Base-by-base conservation (phyloP, 1,140 invertebrate genomes). In the Atta colombica region DNA sequence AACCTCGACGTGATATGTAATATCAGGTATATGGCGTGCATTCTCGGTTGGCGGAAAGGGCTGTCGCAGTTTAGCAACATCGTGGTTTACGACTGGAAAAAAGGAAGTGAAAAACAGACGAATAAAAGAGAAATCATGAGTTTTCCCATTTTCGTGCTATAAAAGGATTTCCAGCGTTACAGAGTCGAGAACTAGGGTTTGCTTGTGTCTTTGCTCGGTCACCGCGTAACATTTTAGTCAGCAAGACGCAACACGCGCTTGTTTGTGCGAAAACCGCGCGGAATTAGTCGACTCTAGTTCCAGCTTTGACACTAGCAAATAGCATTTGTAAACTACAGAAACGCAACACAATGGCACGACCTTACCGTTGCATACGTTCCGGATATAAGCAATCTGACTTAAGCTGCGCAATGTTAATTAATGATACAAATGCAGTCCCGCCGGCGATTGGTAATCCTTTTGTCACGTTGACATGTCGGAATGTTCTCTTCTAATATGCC, bases 251-350 rank as follows among this genome's bases (percentile, higher is more conserved):
- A 49, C 45, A 21, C 61, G 28, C 18, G 25, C 18, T 75, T 77
- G 61, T 78, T 65, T 31, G 58, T 60, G 39, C 77, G 77, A 66
- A 51, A 35, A 53, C 25, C 45, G 3, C 31, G 28, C 4, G n/a
- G 45, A 68, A 80, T 80, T 68, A 80, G 28, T 55, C 49, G 28
- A 35, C 60, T 63, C 39, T 39, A 12, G 72, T 60, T 35, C 53
- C 55, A n/a, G n/a, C 53, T 39, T 31, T 21, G 21, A 31, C 25
- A 45, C 45, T 66, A 28, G 28, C 61, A 78, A 66, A 66, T 53
- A 16, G n/a, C 45, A 77, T 78, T 78, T 53, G 61, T 31, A 39
- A 78, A 78, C 18, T 66, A 49, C 61, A 28, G 77, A 21, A 78
- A 53, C 61, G 35, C 35, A 45, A 45, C 35, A 60, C 58, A 45